Evolutionary conservation across 2,113 vertebrate genomes (phyloP).

Genomic region (Spea multiplicata): DNA sequence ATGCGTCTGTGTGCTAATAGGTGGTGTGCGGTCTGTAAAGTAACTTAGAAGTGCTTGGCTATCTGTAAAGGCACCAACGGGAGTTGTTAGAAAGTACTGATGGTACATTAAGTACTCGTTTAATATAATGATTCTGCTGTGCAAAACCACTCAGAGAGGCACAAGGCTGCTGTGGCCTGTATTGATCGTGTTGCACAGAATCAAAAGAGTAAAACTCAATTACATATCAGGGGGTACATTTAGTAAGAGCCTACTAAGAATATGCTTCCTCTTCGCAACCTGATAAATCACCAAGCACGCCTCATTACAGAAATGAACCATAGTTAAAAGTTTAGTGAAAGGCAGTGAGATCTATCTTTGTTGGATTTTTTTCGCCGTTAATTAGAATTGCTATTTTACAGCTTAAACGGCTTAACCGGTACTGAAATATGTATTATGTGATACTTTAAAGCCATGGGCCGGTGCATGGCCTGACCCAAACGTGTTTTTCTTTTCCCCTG

Average conservation of each 20-base stretch:
- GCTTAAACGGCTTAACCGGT: conserved; percentile 54
- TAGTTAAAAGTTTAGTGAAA: background rate
- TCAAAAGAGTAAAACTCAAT: background rate
- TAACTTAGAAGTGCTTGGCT: too few species aligned
- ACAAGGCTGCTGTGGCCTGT: too few species aligned
- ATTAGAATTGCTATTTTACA: background rate
- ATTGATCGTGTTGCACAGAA: too few species aligned
- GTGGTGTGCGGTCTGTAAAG: too few species aligned
- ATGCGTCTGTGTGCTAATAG: too few species aligned
- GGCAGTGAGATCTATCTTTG: background rate
- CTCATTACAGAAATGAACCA: background rate
- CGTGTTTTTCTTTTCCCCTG: conserved; percentile 42
- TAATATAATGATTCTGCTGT: too few species aligned
- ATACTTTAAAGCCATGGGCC: conserved; percentile 66
- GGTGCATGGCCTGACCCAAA: conserved; percentile 51
- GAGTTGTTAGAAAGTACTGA: too few species aligned
- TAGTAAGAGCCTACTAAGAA: background rate
- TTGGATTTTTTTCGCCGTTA: background rate
- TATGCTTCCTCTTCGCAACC: too few species aligned
- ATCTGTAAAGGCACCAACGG: too few species aligned
- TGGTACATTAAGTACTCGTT: too few species aligned
- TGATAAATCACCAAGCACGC: background rate
- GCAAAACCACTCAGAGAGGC: too few species aligned
- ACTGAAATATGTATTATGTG: conserved; percentile 72
- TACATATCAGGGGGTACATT: background rate